Evolutionary conservation across 2,888 invertebrate species (phyloP).

Genomic region (Unio delphinus): DNA sequence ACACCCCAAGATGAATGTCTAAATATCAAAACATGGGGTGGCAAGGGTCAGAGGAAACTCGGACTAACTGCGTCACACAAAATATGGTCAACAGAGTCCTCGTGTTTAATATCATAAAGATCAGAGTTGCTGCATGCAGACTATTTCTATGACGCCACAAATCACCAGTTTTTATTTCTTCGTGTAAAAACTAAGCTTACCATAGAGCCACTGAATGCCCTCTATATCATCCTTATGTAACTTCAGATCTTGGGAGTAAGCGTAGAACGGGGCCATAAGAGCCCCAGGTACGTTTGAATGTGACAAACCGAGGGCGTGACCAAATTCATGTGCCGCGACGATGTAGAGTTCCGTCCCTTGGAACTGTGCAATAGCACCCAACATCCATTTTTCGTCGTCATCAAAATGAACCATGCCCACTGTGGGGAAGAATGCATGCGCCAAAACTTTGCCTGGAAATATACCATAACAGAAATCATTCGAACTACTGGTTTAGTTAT

Average conservation of each 20-base stretch:
- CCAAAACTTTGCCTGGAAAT: conserved; percentile 52
- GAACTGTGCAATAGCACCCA: conserved; percentile 15
- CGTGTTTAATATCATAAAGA: too few relatives aligned
- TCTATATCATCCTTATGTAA: conserved; percentile 60
- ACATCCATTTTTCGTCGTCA: conserved; percentile 64
- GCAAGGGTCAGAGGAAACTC: too few relatives aligned
- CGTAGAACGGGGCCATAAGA: conserved; percentile 68
- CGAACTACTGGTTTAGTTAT: too few relatives aligned
- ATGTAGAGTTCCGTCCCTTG: conserved; percentile 54
- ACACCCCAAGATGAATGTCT: too few relatives aligned
- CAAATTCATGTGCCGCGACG: conserved; percentile 68
- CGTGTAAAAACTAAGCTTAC: conserved; percentile 25
- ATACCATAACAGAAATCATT: too few relatives aligned
- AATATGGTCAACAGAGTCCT: too few relatives aligned
- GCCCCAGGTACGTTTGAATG: conserved; percentile 59
- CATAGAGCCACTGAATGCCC: conserved; percentile 61
- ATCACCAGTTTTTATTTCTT: too few relatives aligned
- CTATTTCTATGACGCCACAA: too few relatives aligned
- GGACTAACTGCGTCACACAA: too few relatives aligned
- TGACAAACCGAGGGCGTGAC: conserved; percentile 66
- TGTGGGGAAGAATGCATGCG: conserved; percentile 67
- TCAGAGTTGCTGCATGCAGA: too few relatives aligned
- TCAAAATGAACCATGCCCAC: conserved; percentile 67
- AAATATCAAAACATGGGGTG: too few relatives aligned
- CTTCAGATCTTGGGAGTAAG: conserved; percentile 55